These are phyloP conservation scores for Puffinus mauretanicus DNA, from an alignment of 2,113 vertebrate species.

Conservation along the genomic window DNA sequence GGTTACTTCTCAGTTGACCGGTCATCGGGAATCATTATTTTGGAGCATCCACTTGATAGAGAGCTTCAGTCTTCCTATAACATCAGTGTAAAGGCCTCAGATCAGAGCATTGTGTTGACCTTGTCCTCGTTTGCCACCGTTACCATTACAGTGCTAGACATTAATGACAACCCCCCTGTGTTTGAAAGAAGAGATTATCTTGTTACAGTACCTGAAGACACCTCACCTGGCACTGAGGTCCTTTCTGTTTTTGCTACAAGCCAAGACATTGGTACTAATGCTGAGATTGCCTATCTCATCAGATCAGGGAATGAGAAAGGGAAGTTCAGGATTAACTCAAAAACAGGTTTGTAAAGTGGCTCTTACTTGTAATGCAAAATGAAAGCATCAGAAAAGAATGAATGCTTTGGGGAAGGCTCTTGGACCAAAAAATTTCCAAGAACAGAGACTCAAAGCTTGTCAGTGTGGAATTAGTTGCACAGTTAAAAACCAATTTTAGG, in stretches of 20 bases:
- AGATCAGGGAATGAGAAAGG: slow-evolving; percentile 92
- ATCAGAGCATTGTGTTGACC: slow-evolving; percentile 80
- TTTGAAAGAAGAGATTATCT: slow-evolving; percentile 94
- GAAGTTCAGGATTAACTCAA: slow-evolving; percentile 87
- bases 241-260: slow-evolving; percentile 90
- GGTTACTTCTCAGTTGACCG: slow-evolving; percentile 90
- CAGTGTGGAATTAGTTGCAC: background rate
- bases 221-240: slow-evolving; percentile 83
- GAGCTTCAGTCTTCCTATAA: slow-evolving; percentile 88
- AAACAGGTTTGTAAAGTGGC: slow-evolving; percentile 79
- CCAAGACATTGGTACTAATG: slow-evolving; percentile 95
- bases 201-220: slow-evolving; percentile 87
- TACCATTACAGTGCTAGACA: slow-evolving; percentile 91
- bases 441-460: background rate
- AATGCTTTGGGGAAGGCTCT: background rate
- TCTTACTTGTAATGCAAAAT: background rate
- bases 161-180: slow-evolving; percentile 96
- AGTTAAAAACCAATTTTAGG: background rate
- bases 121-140: slow-evolving; percentile 86
- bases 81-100: slow-evolving; percentile 85
- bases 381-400: background rate
- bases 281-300: slow-evolving; percentile 93
- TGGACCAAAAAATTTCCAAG: background rate
- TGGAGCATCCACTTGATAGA: slow-evolving; percentile 89
- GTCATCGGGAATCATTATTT: slow-evolving; percentile 84